These are phyloP conservation scores for cattle (Bos taurus) DNA, from an alignment of 2,113 vertebrate species.

Conservation along the genomic window DNA sequence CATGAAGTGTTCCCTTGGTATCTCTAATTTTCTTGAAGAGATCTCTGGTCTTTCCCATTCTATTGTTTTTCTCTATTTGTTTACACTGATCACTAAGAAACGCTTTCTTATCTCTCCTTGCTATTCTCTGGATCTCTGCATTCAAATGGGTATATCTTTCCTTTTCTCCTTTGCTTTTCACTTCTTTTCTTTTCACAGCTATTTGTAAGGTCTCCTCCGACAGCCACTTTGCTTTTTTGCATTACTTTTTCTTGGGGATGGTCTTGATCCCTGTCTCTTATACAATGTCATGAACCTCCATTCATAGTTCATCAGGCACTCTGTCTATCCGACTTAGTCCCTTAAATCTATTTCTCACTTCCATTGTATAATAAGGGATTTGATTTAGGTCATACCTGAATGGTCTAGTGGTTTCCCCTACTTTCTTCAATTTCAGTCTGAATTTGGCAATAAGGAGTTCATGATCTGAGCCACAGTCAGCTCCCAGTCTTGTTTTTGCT, in stretches of 20 bases:
- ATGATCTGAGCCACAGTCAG: background rate
- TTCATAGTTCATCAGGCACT: background rate
- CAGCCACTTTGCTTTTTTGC: background rate
- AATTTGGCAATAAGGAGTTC: background rate
- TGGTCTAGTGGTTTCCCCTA: background rate
- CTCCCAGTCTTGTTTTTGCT: background rate
- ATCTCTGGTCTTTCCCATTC: background rate
- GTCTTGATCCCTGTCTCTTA: background rate
- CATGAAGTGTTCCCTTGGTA: background rate
- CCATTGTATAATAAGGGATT: background rate
- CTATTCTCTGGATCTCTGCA: background rate
- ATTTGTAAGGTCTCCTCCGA: background rate
- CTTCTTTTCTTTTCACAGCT: background rate
- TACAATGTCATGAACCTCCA: rapidly evolving
- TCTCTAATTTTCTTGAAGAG: background rate
- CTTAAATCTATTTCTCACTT: background rate
- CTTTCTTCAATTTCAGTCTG: background rate
- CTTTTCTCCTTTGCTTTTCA: background rate
- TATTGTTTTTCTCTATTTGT: background rate
- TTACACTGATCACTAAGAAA: background rate
- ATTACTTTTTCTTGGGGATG: background rate
- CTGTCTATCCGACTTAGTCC: background rate
- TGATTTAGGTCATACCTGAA: background rate
- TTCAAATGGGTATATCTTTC: background rate
- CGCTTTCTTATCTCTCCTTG: background rate